These are phyloP conservation scores for Macroteleia sp. DNA, from an alignment of 2,888 invertebrate genomes.

Conservation along the genomic window DNA sequence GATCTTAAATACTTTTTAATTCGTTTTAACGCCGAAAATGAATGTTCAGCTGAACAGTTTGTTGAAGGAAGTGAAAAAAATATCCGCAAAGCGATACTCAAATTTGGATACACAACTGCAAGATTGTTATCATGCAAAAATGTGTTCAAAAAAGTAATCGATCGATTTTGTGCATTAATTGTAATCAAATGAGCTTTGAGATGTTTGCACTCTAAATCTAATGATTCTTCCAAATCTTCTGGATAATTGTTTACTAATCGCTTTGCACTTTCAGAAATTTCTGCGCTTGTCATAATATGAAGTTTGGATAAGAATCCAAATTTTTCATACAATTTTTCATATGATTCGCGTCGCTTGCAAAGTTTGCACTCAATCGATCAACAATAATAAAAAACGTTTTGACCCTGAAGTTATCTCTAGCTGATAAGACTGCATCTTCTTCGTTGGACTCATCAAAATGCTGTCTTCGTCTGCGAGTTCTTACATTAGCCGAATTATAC, in stretches of 20 bases:
- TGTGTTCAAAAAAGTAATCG: slow-evolving; percentile 69
- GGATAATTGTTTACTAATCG: slow-evolving; percentile 10
- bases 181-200: slow-evolving; percentile 24
- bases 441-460: slow-evolving; percentile 18
- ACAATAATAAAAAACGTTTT: slow-evolving; percentile 25
- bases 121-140: slow-evolving; percentile 27
- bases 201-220: slow-evolving; percentile 30
- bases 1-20: slow-evolving; percentile 51
- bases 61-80: slow-evolving; percentile 40
- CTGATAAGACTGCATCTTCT: slow-evolving; percentile 1
- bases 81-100: slow-evolving; percentile 47
- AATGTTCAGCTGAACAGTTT: slow-evolving; percentile 55
- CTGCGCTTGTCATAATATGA: background rate
- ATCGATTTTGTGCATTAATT: slow-evolving; percentile 77
- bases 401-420: slow-evolving; percentile 5
- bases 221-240: slow-evolving; percentile 26
- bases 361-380: slow-evolving; percentile 16
- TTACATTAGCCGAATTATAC: background rate
- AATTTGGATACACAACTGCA: slow-evolving; percentile 45
- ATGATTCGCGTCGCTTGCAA: slow-evolving; percentile 10
- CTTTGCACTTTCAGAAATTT: slow-evolving; percentile 28
- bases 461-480: background rate
- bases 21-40: slow-evolving; percentile 52
- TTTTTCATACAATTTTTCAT: slow-evolving; percentile 11
- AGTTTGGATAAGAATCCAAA: slow-evolving; percentile 24